Percentiles rank a stretch among this genome's conserved stretches.
Evolutionary conservation across 2,888 invertebrate genomes (phyloP).

Genomic region (Hipparchia semele): DNA sequence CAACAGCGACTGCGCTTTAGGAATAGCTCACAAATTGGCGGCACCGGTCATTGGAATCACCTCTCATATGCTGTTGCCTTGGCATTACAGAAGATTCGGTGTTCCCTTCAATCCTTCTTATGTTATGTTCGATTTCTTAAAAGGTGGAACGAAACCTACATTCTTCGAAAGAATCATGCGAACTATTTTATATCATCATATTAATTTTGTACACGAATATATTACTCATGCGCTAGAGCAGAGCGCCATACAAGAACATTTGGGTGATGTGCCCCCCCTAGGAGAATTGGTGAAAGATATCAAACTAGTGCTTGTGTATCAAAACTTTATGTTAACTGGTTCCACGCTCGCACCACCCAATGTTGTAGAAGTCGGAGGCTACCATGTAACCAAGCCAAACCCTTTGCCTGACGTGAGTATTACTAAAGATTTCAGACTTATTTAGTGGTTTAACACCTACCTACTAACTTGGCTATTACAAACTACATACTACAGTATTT

Average conservation of each 20-base stretch:
- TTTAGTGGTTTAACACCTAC: too few species aligned
- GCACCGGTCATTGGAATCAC: slow-evolving; percentile 84
- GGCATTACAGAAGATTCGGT: slow-evolving; percentile 80
- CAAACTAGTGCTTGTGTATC: slow-evolving; percentile 82
- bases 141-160: slow-evolving; percentile 65
- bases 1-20: slow-evolving; percentile 87
- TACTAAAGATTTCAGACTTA: not conserved
- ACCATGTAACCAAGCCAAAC: slow-evolving; percentile 69
- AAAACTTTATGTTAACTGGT: slow-evolving; percentile 83
- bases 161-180: slow-evolving; percentile 63
- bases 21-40: slow-evolving; percentile 83
- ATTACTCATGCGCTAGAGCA: slow-evolving; percentile 61
- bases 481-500: not conserved
- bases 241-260: slow-evolving; percentile 47
- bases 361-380: slow-evolving; percentile 85
- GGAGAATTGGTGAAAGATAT: slow-evolving; percentile 78
- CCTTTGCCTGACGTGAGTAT: slow-evolving; percentile 36
- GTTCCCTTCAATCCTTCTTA: slow-evolving; percentile 83
- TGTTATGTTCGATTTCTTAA: slow-evolving; percentile 76
- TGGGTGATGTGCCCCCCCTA: slow-evolving; percentile 78
- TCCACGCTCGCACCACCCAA: slow-evolving; percentile 81
- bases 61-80: slow-evolving; percentile 84
- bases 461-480: not conserved
- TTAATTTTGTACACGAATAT: slow-evolving; percentile 51
- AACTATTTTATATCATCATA: slow-evolving; percentile 50